Evolutionary conservation across 2,797 vertebrate genomes (phyloP).

Genomic region (Eulemur mongoz): DNA sequence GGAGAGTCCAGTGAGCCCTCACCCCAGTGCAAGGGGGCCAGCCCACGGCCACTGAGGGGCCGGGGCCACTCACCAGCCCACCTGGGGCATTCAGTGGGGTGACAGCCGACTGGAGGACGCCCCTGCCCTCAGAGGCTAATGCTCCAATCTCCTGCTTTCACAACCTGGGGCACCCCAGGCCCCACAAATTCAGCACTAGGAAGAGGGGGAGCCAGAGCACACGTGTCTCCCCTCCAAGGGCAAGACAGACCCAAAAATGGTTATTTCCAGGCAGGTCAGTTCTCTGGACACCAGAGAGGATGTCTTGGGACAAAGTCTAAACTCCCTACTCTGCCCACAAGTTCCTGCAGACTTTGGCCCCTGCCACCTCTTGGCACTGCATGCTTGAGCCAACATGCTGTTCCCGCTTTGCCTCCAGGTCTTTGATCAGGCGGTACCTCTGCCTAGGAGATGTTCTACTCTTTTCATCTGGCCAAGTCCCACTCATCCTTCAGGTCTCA

Average conservation of each 20-base stretch:
- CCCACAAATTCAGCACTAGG: background rate
- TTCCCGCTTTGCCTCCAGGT: background rate
- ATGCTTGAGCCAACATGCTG: background rate
- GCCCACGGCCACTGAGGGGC: background rate
- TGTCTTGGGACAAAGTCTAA: conserved; percentile 15
- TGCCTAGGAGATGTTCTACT: background rate
- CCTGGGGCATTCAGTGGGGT: background rate
- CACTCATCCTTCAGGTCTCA: background rate
- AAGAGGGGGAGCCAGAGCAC: background rate
- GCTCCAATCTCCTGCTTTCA: background rate
- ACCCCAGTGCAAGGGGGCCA: background rate
- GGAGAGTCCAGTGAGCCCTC: background rate
- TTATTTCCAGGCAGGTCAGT: background rate
- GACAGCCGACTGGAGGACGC: background rate
- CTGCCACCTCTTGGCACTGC: background rate
- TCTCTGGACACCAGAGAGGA: background rate
- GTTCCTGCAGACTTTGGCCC: background rate
- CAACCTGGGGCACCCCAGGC: background rate
- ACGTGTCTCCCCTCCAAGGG: background rate
- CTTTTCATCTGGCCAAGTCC: background rate
- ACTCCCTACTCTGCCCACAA: background rate
- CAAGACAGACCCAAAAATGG: background rate
- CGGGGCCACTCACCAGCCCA: background rate
- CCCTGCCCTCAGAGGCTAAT: background rate
- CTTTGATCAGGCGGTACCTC: background rate